phyloP scores from a whole-genome alignment of 2,113 vertebrate species.

The Machaerirhynchus nigripectus region DNA sequence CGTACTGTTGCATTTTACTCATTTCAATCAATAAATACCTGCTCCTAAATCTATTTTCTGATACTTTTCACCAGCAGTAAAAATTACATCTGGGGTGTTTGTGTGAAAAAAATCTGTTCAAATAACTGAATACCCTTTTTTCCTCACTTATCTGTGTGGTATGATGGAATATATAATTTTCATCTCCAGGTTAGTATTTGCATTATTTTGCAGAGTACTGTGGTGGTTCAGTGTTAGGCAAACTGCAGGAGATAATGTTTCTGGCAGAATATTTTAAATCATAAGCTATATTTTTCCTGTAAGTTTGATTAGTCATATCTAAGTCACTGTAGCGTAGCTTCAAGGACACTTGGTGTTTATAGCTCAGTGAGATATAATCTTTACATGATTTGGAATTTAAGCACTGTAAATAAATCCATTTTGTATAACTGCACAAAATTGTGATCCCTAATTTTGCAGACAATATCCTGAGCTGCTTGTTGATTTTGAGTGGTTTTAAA shows the following conservation, averaged over 20 bases:
- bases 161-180: conserved; percentile 26
- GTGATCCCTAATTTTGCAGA: background rate
- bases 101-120: background rate
- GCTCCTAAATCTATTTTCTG: background rate
- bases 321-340: background rate
- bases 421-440: background rate
- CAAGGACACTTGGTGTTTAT: background rate
- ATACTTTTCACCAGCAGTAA: conserved; percentile 23
- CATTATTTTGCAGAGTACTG: background rate
- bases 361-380: background rate
- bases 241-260: conserved; percentile 13
- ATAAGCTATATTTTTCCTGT: conserved; percentile 21
- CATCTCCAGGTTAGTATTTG: background rate
- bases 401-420: background rate
- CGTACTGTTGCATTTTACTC: background rate
- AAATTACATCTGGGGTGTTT: background rate
- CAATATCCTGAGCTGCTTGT: background rate
- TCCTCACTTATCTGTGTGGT: background rate
- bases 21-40: background rate
- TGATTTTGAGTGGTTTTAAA: background rate
- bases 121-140: conserved; percentile 12
- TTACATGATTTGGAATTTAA: background rate
- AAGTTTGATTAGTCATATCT: conserved; percentile 9
- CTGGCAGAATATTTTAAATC: conserved; percentile 49
- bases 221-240: conserved; percentile 47